phyloP scores from a whole-genome alignment of 2,113 vertebrate species.

The Trematocara variabile region DNA sequence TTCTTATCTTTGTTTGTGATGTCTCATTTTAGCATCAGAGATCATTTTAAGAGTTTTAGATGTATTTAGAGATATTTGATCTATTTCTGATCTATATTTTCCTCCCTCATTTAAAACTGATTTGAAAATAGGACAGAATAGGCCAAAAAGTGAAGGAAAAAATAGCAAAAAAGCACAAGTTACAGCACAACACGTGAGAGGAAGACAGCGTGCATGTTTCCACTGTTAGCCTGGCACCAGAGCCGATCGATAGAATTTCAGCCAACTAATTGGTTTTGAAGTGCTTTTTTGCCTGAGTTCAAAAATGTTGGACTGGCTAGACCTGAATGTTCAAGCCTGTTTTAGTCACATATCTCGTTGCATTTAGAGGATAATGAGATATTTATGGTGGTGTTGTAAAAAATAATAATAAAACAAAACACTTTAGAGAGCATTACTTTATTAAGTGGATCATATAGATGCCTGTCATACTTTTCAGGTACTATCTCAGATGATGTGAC shows the following conservation, averaged over 20 bases:
- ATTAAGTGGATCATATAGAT: slow-evolving; percentile 31
- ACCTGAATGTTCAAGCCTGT: slow-evolving; percentile 51
- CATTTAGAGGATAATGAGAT: slow-evolving; percentile 28
- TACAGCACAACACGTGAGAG: neutral
- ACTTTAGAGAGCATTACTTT: neutral
- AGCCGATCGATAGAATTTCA: slow-evolving; percentile 3
- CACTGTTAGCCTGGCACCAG: neutral
- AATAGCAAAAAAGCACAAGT: neutral
- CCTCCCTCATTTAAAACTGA: neutral
- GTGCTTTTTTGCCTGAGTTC: slow-evolving; percentile 10
- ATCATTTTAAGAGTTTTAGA: neutral
- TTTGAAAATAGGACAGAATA: neutral
- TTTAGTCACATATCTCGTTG: slow-evolving; percentile 34
- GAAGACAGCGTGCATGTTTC: neutral
- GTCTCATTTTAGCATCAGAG: neutral
- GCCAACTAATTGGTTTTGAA: slow-evolving; percentile 12
- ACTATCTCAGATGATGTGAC: neutral
- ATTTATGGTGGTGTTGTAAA: slow-evolving; percentile 64
- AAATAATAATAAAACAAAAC: neutral
- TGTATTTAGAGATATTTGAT: neutral
- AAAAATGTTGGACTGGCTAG: slow-evolving; percentile 26
- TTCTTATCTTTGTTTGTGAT: neutral
- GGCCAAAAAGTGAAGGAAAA: neutral
- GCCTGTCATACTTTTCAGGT: slow-evolving; percentile 16
- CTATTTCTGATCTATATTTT: neutral